Conservation (phyloP, 2,888 invertebrate species). For the Linnaemya tessellans region DNA sequence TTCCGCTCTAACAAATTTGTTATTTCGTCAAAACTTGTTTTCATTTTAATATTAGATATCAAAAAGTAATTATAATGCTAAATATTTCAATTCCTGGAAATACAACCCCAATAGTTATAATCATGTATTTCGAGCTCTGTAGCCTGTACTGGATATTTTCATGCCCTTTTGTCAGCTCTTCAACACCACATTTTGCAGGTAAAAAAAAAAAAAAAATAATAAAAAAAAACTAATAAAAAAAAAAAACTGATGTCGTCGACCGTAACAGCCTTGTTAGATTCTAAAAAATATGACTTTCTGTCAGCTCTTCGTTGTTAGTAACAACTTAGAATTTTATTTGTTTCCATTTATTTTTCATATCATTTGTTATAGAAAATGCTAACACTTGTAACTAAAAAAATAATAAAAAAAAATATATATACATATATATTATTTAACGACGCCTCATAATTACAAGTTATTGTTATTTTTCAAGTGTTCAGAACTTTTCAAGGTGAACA, state of each 20-base stretch:
- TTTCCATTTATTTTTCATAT: slow-evolving; percentile 30
- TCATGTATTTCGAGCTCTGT: no score
- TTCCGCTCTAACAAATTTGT: no score
- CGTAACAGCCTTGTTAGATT: neutral
- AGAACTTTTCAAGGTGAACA: slow-evolving; percentile 63
- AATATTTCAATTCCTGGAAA: no score
- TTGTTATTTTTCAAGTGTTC: slow-evolving; percentile 68
- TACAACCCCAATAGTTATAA: no score
- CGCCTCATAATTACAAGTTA: slow-evolving; percentile 65
- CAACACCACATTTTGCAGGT: neutral
- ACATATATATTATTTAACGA: slow-evolving; percentile 52
- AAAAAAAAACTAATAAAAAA: neutral
- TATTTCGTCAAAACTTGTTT: no score
- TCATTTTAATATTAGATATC: no score
- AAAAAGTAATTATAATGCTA: no score
- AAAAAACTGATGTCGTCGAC: neutral
- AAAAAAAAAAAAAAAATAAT: neutral
- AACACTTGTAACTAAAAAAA: slow-evolving; percentile 19
- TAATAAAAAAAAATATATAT: slow-evolving; percentile 10
- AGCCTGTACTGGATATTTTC: no score
- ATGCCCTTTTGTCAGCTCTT: neutral
- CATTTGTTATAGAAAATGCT: neutral
- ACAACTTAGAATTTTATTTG: slow-evolving; percentile 11
- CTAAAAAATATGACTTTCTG: neutral
- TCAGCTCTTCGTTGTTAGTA: slow-evolving; percentile 4